phyloP scores from a whole-genome alignment of 2,888 invertebrate species.

The Isoperla grammatica region DNA sequence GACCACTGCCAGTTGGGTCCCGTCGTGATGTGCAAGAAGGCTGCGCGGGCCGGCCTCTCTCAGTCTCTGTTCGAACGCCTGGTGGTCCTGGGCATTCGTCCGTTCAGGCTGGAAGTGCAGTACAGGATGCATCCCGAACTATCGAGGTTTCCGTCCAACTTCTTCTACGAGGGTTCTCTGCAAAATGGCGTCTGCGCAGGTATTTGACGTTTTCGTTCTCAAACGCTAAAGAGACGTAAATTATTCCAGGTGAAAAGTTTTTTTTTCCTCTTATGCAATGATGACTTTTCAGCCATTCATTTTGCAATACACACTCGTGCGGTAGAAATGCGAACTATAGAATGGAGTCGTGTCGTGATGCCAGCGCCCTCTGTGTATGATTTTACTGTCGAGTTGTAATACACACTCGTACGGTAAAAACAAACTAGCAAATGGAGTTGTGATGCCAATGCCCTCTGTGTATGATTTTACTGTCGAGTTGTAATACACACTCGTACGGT shows the following conservation, averaged over 20 bases:
- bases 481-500: no score
- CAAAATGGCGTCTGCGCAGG: constrained; percentile 97
- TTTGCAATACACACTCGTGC: no score
- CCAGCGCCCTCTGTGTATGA: no score
- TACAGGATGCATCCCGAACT: constrained; percentile 99
- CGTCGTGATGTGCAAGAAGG: constrained; percentile 99
- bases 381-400: no score
- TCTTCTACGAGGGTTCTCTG: constrained; percentile 97
- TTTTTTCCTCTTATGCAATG: no score
- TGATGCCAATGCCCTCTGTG: no score
- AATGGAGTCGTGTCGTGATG: no score
- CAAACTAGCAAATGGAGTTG: no score
- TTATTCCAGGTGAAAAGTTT: background rate
- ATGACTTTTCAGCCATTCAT: no score
- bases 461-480: no score
- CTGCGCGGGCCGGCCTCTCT: constrained; percentile 92
- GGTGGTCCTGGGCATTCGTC: constrained; percentile 94
- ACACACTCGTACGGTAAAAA: no score
- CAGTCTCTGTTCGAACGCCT: constrained; percentile 96
- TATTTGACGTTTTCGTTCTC: constrained; percentile 34
- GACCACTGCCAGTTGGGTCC: constrained; percentile 99
- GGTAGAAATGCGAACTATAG: no score
- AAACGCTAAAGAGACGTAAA: background rate
- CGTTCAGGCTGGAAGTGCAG: constrained; percentile 94
- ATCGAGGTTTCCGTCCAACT: constrained; percentile 96